Percentiles rank a stretch among this genome's conserved stretches.
Conservation (phyloP, 2,888 invertebrate species). For the Vanessa cardui region DNA sequence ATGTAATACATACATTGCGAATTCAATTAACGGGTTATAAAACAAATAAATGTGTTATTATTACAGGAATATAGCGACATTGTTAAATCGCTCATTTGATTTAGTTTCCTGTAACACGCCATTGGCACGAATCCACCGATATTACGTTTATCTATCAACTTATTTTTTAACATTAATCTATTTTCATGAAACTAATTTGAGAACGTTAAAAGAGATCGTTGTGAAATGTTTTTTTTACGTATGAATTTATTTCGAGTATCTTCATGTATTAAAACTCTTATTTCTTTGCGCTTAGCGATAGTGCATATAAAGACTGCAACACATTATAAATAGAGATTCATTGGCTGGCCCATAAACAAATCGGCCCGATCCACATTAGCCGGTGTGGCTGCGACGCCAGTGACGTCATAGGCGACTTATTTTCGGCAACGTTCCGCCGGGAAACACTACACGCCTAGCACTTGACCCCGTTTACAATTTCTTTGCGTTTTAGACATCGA, state of each 20-base stretch:
- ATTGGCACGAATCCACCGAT: conserved; percentile 32
- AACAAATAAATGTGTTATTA: conserved; percentile 13
- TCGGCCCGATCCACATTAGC: conserved; percentile 63
- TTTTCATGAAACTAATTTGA: conserved; percentile 9
- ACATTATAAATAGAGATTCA: conserved; percentile 51
- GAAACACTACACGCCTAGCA: conserved; percentile 70
- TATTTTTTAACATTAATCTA: conserved; percentile 13
- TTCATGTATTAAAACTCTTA: not conserved
- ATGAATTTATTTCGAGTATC: not conserved
- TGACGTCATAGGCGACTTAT: conserved; percentile 63
- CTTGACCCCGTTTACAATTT: conserved; percentile 68
- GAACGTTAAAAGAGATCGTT: not conserved
- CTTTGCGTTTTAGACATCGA: conserved; percentile 49
- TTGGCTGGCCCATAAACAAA: conserved; percentile 71
- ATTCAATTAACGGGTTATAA: not conserved
- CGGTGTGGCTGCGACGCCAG: conserved; percentile 72
- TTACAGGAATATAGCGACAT: conserved; percentile 30
- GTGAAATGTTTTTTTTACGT: not conserved
- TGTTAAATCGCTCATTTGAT: conserved; percentile 35
- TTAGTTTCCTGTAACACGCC: conserved; percentile 32
- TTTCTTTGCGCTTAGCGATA: conserved; percentile 20
- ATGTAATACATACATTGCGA: not conserved
- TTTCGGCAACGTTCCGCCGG: conserved; percentile 54
- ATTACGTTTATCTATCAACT: conserved; percentile 19
- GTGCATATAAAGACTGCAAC: conserved; percentile 42